Evolutionary conservation across 2,797 vertebrate genomes (phyloP), one percentile per base, ranked within the genome.

Genomic region (Taenioides sp.): DNA sequence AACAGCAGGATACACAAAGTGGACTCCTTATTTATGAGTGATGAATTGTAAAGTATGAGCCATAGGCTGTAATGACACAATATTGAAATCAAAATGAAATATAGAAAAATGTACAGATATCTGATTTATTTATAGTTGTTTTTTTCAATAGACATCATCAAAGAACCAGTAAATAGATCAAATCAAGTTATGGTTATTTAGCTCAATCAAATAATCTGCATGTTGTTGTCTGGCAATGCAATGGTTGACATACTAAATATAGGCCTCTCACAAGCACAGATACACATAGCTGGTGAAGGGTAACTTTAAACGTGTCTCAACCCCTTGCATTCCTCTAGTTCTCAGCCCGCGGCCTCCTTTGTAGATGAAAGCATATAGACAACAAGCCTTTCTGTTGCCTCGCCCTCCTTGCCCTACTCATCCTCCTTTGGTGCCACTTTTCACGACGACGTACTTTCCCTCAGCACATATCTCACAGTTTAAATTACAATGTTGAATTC

Each of bases 331-430:
- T 90, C 91, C 89, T 87, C 73, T 60, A 77, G 85, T 87, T 90
- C 80, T 89, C 80, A 89, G 80, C 85, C 87, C n/a, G 73, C 82
- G 73, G 85, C 84, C 75, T 71, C 84, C 87, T 88, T 79, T 85
- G 82, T 81, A 93, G 90, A 93, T 94, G 90, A 94, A 94, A 94
- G 91, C 73, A 76, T 65, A 83, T 62, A 83, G 78, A 87, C 76
- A 78, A 81, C 71, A 78, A 82, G 85, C 82, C 84, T 84, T 77
- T 88, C 80, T 76, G 82, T 87, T 75, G 40, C 78, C 77, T 64
- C 34, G 9, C 79, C 77, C 76, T 80, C 76, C 72, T 23, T 65
- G 52, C 70, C 59, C 70, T 66, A 61, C 83, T 84, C 81, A 74
- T 82, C 78, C 80, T 86, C 83, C 80, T 79, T 84, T 77, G 64